Conservation (phyloP, 1,140 invertebrate species). For the Tetramorium alpestre region DNA sequence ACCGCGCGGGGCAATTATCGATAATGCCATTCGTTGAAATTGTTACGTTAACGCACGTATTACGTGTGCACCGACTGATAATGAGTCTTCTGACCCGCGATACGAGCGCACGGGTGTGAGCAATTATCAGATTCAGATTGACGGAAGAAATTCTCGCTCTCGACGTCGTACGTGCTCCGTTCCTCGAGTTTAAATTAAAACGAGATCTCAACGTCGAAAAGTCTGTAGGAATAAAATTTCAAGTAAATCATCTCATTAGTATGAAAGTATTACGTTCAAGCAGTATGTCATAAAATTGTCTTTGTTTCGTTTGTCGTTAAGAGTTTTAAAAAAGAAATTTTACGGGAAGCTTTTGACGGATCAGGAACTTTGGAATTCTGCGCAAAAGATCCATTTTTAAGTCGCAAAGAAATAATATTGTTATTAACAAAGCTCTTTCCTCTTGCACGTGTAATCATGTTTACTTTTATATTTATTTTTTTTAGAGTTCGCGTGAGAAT, state of each 20-base stretch:
- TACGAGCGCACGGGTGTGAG: neutral
- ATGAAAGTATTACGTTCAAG: too few species aligned
- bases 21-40: neutral
- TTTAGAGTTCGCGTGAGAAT: conserved; percentile 37
- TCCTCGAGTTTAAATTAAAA: neutral
- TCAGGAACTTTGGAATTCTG: too few species aligned
- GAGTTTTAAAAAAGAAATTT: neutral
- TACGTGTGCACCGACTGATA: neutral
- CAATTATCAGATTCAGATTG: neutral
- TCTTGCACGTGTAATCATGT: conserved; percentile 3
- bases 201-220: too few species aligned
- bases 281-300: too few species aligned
- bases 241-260: too few species aligned
- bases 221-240: too few species aligned
- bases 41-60: neutral
- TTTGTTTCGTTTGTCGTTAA: neutral
- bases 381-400: too few species aligned
- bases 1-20: neutral
- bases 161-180: neutral
- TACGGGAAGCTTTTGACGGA: too few species aligned
- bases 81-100: neutral
- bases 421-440: neutral
- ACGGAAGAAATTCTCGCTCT: neutral
- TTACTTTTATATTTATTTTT: neutral
- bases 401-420: neutral